phyloP scores from a whole-genome alignment of 2,797 vertebrate species.

The Tachyglossus aculeatus region DNA sequence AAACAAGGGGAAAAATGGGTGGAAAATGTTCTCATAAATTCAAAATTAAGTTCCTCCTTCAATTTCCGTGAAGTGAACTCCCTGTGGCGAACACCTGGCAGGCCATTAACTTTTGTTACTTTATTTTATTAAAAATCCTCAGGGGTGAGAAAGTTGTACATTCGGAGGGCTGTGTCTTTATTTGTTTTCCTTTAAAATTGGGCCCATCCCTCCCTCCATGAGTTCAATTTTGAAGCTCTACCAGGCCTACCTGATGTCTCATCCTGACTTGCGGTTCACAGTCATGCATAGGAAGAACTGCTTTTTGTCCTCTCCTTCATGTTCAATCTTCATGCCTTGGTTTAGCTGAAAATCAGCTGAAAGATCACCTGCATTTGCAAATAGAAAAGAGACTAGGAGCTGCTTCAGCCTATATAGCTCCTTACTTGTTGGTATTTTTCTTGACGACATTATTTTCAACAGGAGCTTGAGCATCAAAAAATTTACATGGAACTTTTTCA shows the following conservation, averaged over 20 bases:
- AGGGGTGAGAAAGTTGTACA: slow-evolving; percentile 24
- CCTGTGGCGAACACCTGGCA: slow-evolving; percentile 43
- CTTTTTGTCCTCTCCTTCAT: slow-evolving; percentile 16
- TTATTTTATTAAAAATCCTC: slow-evolving; percentile 49
- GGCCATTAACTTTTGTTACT: slow-evolving; percentile 43
- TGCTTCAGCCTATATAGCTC: slow-evolving; percentile 16
- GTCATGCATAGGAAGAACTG: not conserved
- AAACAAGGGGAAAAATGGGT: slow-evolving; percentile 38
- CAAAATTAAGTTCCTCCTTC: slow-evolving; percentile 63
- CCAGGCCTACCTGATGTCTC: not conserved
- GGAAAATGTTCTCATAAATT: slow-evolving; percentile 44
- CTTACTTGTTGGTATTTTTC: slow-evolving; percentile 43
- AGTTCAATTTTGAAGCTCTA: not conserved
- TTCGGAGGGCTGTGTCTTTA: not conserved
- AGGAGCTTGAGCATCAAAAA: slow-evolving; percentile 39
- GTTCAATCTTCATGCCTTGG: slow-evolving; percentile 5
- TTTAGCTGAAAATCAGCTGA: slow-evolving; percentile 23
- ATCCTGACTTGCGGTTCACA: slow-evolving; percentile 22
- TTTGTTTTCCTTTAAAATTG: slow-evolving; percentile 21
- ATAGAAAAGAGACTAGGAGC: slow-evolving; percentile 7
- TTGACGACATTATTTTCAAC: slow-evolving; percentile 46
- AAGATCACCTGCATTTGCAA: slow-evolving; percentile 25
- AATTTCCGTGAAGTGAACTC: slow-evolving; percentile 48
- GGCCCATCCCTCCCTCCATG: not conserved
- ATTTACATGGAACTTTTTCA: slow-evolving; percentile 55